phyloP scores from a whole-genome alignment of 2,113 vertebrate species.

The Nothocercus nigrocapillus region DNA sequence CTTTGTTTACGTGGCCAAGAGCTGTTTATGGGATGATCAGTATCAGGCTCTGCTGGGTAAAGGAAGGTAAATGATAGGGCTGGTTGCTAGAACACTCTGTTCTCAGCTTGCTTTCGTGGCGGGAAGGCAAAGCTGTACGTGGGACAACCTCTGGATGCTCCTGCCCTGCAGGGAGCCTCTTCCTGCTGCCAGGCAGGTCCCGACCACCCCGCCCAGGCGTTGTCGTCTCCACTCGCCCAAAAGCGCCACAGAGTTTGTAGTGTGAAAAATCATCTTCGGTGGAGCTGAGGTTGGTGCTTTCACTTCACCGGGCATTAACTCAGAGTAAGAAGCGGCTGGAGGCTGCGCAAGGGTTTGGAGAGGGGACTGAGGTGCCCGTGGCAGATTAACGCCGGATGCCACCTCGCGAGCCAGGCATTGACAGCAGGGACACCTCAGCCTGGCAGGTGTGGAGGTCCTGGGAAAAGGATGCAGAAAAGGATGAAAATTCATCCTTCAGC shows the following conservation, averaged over 20 bases:
- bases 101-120: not conserved
- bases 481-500: too few species aligned
- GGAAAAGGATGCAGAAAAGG: not conserved
- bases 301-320: not conserved
- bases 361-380: not conserved
- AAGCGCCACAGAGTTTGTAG: rapidly evolving
- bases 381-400: not conserved
- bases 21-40: not conserved
- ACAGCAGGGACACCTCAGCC: not conserved
- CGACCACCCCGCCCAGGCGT: not conserved
- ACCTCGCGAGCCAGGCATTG: not conserved
- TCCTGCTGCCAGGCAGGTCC: not conserved
- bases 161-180: not conserved
- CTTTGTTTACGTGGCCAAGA: not conserved
- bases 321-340: not conserved
- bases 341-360: not conserved
- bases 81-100: not conserved
- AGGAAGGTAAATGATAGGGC: not conserved
- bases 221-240: not conserved
- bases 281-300: not conserved
- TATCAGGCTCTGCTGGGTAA: not conserved
- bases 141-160: not conserved
- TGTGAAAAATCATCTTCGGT: not conserved
- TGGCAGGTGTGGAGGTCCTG: not conserved
- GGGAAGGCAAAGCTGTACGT: not conserved